Conservation (phyloP, 35 echinoderm and acorn worm species). For the Apostichopus californicus region DNA sequence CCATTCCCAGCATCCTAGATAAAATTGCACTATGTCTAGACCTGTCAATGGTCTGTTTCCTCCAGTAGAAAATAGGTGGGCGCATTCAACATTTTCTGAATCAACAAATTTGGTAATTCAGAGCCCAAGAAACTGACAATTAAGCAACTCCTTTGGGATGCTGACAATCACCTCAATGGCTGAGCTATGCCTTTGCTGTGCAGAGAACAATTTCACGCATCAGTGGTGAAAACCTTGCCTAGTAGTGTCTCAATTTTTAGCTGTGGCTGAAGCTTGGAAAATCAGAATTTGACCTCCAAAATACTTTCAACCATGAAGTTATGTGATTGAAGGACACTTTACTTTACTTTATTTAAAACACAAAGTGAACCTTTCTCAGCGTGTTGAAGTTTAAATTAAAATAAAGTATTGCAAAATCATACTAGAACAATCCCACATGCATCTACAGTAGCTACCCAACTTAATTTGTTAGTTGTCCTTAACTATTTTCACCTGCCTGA, state of each 20-base stretch:
- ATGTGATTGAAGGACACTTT: constrained; percentile 14
- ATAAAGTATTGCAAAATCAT: background rate
- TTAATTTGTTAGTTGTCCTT: no score
- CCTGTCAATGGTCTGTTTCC: no score
- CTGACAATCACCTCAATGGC: background rate
- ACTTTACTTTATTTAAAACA: background rate
- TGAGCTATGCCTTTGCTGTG: background rate
- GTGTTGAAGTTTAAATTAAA: background rate
- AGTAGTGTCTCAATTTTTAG: background rate
- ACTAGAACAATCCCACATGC: background rate
- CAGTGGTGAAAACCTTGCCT: constrained; percentile 1
- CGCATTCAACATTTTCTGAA: background rate
- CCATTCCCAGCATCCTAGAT: no score
- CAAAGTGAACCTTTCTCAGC: background rate
- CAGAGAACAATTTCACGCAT: background rate
- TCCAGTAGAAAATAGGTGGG: background rate
- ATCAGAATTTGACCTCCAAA: background rate
- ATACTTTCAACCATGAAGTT: background rate
- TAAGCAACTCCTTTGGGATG: constrained; percentile 2
- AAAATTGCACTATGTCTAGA: no score
- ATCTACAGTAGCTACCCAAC: no score
- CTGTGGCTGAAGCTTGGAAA: background rate
- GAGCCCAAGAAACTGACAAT: background rate
- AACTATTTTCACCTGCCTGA: no score
- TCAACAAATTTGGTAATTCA: background rate